Evolutionary conservation across 35 echinoderm and acorn worm genomes (phyloP).

Genomic region (Hemicentrotus pulcherrimus): DNA sequence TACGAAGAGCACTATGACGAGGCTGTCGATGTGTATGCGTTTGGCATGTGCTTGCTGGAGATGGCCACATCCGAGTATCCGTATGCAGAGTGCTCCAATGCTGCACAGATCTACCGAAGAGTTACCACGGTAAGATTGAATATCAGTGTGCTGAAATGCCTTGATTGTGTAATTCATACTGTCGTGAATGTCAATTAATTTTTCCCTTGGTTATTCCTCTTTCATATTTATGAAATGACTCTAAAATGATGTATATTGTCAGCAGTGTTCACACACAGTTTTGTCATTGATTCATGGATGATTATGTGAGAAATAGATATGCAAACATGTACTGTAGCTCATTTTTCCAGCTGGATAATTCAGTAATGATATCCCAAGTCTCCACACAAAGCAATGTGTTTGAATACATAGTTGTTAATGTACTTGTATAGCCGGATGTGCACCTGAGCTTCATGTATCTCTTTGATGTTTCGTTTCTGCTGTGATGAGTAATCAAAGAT

Average conservation of each 20-base stretch:
- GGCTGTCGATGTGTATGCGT: slow-evolving; percentile 97
- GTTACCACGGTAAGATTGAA: slow-evolving; percentile 84
- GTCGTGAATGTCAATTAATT: too few species aligned
- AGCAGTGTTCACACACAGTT: too few species aligned
- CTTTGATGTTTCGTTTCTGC: background rate
- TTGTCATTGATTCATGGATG: too few species aligned
- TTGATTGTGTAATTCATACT: too few species aligned
- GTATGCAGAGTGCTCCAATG: slow-evolving; percentile 89
- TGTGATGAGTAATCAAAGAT: background rate
- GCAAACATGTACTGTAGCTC: background rate
- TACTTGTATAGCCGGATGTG: background rate
- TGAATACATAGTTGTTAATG: background rate
- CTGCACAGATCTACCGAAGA: slow-evolving; percentile 95
- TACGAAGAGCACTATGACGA: slow-evolving; percentile 99
- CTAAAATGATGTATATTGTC: too few species aligned
- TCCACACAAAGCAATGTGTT: background rate
- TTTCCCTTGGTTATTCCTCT: too few species aligned
- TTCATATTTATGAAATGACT: too few species aligned
- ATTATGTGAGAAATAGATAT: too few species aligned
- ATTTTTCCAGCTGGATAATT: background rate
- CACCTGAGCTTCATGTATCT: background rate
- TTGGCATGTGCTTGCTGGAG: slow-evolving; percentile 98
- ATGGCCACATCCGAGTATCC: slow-evolving; percentile 99
- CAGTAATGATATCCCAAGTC: background rate
- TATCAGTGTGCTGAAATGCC: background rate